Conservation (phyloP, 2,888 invertebrate species). For the Lomographa bimaculata region DNA sequence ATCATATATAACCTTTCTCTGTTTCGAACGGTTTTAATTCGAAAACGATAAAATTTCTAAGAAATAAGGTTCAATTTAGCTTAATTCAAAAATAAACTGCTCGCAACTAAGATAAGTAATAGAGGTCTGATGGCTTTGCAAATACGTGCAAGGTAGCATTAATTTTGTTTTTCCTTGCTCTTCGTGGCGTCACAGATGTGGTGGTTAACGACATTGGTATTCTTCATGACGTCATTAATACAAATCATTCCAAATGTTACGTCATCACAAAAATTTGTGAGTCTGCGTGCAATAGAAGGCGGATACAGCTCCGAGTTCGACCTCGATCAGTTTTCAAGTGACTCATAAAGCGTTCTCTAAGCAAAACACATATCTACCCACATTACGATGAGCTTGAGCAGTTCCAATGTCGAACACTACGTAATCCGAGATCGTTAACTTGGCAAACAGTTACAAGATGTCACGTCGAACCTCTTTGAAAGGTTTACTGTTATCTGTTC, state of each 20-base stretch:
- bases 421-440: slow-evolving; percentile 15
- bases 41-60: too few species aligned
- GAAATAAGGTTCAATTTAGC: too few species aligned
- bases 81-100: too few species aligned
- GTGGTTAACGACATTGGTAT: neutral
- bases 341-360: slow-evolving; percentile 46
- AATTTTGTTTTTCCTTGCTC: too few species aligned
- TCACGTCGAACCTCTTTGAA: neutral
- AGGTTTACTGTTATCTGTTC: slow-evolving; percentile 1
- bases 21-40: too few species aligned
- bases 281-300: slow-evolving; percentile 47
- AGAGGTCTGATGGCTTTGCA: too few species aligned
- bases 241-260: too few species aligned
- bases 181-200: neutral
- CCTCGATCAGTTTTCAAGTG: slow-evolving; percentile 67
- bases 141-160: too few species aligned
- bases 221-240: slow-evolving; percentile 8
- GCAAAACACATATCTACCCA: slow-evolving; percentile 45
- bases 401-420: slow-evolving; percentile 14
- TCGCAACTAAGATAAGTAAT: too few species aligned
- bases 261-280: too few species aligned
- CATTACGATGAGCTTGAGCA: slow-evolving; percentile 17
- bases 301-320: slow-evolving; percentile 62
- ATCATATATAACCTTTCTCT: too few species aligned
- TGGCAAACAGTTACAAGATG: slow-evolving; percentile 7